A percentile compares a stretch with the other conserved stretches of the same genome.
Conservation (phyloP, 2,888 invertebrate species). For the Platynereis dumerilii region DNA sequence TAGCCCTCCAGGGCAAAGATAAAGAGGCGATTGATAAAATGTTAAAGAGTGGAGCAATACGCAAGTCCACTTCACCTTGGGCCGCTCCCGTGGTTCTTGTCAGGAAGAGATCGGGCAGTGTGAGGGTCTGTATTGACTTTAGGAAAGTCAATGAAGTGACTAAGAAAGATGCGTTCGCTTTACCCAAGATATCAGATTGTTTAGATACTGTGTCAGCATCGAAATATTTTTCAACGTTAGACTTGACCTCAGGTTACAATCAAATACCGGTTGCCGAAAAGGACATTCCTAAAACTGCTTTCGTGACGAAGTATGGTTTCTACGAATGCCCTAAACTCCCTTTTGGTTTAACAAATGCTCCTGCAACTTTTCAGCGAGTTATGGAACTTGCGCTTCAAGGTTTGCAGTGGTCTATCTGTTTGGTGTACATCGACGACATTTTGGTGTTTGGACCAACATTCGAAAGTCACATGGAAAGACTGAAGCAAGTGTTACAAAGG, state of each 20-base stretch:
- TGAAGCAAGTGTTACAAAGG: constrained; percentile 32
- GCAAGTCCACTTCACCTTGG: constrained; percentile 3
- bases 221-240: constrained; percentile 35
- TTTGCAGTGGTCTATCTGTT: constrained; percentile 3
- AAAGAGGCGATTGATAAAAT: constrained; percentile 1
- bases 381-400: constrained; percentile 11
- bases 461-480: constrained; percentile 26
- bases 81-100: constrained; percentile 8
- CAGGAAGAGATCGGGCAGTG: constrained; percentile 22
- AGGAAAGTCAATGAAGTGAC: constrained; percentile 31
- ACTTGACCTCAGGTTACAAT: constrained; percentile 21
- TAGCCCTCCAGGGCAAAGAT: background rate
- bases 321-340: constrained; percentile 13
- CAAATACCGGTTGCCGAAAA: constrained; percentile 14
- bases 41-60: background rate
- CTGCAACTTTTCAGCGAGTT: constrained; percentile 6
- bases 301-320: constrained; percentile 10
- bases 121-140: constrained; percentile 36
- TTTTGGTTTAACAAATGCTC: constrained; percentile 11
- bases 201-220: constrained; percentile 28
- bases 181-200: constrained; percentile 31
- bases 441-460: constrained; percentile 27
- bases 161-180: constrained; percentile 26
- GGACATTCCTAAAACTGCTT: constrained; percentile 22
- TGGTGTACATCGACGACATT: constrained; percentile 35